Evolutionary conservation across 2,113 vertebrate species (phyloP).

Genomic region (Romanogobio albipinnatus): DNA sequence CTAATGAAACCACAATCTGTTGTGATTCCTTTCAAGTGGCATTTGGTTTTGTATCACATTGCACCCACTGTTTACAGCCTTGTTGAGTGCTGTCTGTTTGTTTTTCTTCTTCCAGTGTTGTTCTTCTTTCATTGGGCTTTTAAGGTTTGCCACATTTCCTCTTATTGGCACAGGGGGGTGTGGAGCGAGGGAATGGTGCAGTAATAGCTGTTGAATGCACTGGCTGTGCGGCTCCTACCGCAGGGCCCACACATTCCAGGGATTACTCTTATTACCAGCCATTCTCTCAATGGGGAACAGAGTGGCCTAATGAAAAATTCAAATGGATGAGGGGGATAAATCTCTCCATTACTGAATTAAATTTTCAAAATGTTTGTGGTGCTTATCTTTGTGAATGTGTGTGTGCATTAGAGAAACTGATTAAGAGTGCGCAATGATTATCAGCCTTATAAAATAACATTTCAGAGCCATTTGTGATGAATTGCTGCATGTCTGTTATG

Average conservation of each 20-base stretch:
- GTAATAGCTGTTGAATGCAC: constrained; percentile 51
- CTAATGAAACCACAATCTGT: constrained; percentile 11
- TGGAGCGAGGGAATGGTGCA: constrained; percentile 22
- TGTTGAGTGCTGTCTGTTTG: constrained; percentile 36
- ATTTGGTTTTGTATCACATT: neutral
- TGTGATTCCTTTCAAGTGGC: constrained; percentile 1
- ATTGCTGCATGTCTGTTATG: neutral
- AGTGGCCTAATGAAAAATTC: constrained; percentile 55
- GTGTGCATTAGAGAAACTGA: constrained; percentile 33
- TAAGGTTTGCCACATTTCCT: constrained; percentile 28
- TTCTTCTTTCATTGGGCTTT: constrained; percentile 29
- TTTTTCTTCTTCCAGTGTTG: constrained; percentile 12
- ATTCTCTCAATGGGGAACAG: constrained; percentile 47
- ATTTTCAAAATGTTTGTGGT: constrained; percentile 51
- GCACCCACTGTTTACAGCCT: constrained; percentile 24
- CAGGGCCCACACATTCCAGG: constrained; percentile 50
- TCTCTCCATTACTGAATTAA: constrained; percentile 50
- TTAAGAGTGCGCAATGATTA: constrained; percentile 23
- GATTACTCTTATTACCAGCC: constrained; percentile 55
- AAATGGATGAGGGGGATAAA: constrained; percentile 53
- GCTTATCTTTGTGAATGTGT: neutral
- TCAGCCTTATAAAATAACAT: constrained; percentile 36
- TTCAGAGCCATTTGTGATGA: constrained; percentile 33
- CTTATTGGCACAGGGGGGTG: constrained; percentile 19
- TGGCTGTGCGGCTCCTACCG: constrained; percentile 29